Percentiles rank a stretch among this genome's conserved stretches.
These are phyloP conservation scores for Bothrops alternatus DNA, from an alignment of 2,797 vertebrate species.

Conservation along the genomic window DNA sequence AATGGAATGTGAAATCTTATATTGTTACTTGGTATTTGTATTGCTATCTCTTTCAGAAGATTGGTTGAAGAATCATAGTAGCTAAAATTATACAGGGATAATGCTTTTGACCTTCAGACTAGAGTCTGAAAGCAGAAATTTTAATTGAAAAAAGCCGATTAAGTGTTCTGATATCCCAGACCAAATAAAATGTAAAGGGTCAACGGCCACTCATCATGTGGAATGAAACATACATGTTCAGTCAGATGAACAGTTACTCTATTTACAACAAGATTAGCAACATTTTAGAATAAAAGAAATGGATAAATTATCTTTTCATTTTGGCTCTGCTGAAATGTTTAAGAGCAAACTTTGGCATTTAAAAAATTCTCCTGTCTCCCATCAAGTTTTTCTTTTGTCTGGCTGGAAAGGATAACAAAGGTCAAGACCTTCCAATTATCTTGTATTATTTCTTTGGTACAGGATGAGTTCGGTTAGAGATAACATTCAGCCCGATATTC, in stretches of 20 bases:
- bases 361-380: background rate
- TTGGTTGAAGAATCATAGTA: background rate
- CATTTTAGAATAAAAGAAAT: background rate
- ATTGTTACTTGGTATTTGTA: background rate
- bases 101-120: background rate
- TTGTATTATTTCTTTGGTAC: slow-evolving; percentile 27
- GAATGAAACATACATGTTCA: background rate
- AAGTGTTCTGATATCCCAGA: background rate
- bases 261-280: slow-evolving; percentile 5
- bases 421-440: slow-evolving; percentile 17
- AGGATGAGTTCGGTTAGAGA: slow-evolving; percentile 10
- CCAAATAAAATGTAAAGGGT: slow-evolving; percentile 9
- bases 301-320: accelerated
- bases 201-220: background rate
- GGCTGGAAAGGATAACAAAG: background rate
- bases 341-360: background rate
- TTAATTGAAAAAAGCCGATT: background rate
- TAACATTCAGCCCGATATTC: background rate
- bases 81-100: background rate
- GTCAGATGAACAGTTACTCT: background rate
- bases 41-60: background rate
- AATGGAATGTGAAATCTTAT: background rate
- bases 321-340: background rate
- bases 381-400: background rate
- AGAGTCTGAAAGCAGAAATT: background rate